These are phyloP conservation scores for Dendrolimus punctatus DNA, from an alignment of 1,140 invertebrate species.

Conservation along the genomic window DNA sequence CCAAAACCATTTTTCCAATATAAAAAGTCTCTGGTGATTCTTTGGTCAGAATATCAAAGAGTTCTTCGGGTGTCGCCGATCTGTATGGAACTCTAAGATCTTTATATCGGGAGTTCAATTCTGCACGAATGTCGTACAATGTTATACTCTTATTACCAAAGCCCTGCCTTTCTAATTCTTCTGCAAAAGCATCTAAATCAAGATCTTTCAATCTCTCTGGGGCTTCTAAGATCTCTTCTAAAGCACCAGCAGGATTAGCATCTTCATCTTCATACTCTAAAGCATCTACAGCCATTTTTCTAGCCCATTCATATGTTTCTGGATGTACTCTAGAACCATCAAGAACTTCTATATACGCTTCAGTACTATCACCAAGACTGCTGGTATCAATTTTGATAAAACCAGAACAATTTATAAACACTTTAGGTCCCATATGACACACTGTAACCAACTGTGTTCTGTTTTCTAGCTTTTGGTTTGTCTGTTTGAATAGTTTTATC, in stretches of 20 bases:
- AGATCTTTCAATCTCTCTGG: constrained; percentile 97
- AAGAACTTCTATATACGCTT: constrained; percentile 95
- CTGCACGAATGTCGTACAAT: constrained; percentile 96
- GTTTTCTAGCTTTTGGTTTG: constrained; percentile 94
- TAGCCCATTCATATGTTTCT: constrained; percentile 99
- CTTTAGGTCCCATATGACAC: constrained; percentile 98
- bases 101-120: constrained; percentile 96
- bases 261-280: constrained; percentile 98
- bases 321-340: constrained; percentile 99
- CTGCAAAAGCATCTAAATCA: constrained; percentile 98
- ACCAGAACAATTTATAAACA: constrained; percentile 99
- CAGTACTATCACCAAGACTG: constrained; percentile 93
- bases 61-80: constrained; percentile 86
- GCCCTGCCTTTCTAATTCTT: constrained; percentile 95
- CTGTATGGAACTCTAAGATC: constrained; percentile 89
- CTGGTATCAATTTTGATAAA: constrained; percentile 99
- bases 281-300: constrained; percentile 99
- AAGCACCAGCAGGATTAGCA: constrained; percentile 94
- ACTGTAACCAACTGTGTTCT: constrained; percentile 95
- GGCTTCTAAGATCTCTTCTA: constrained; percentile 97
- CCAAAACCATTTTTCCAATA: constrained; percentile 89
- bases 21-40: constrained; percentile 97
- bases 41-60: constrained; percentile 97
- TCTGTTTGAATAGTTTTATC: constrained; percentile 93
- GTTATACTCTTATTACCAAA: constrained; percentile 98